Base-by-base conservation (phyloP, 2,888 invertebrate species). In the Drosophila kambysellisi region DNA sequence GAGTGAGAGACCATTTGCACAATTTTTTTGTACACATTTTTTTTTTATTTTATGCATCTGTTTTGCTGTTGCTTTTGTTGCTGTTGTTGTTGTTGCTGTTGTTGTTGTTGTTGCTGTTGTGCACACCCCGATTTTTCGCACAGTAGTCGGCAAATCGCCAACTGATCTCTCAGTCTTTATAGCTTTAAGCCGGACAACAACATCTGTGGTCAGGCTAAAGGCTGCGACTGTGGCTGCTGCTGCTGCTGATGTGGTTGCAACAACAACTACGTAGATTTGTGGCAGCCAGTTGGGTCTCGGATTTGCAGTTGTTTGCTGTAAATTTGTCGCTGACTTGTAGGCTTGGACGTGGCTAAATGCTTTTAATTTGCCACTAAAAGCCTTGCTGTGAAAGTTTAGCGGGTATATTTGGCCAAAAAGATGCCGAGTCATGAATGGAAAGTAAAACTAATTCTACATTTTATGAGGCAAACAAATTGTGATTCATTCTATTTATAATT, bases 301-400 rank as follows among this genome's bases (percentile, higher is more conserved):
- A 12, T 32, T 71, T 65, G 15, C 57, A 51, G 48, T 41, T 37
- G 69, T 53, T 63, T 65, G 54, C 56, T 39, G 67, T 73, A 70
- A 82, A 84, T 86, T 86, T 85, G 83, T 74, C 67, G 46, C 56
- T 52, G 62, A 43, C 32, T 62, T 77, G 83, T 74, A 70, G 56
- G 25, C 58, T 76, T 69, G 70, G 56, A 46, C 37, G 62, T 57
- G 59, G 81, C 59, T 77, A 77, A 81, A 73, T 63, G 52, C 48
- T 51, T 57, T 79, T 73, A 66, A 81, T 63, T 66, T 77, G 78
- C 62, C 57, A 60, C 30, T 76, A 53, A 62, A 71, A 46, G 51
- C 41, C 20, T 51, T 12, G 60, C 35, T 43, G 56, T 51, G 66
- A 80, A 65, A 72, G 67, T 52, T 6, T 11, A 41, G 17, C 46